phyloP scores from a whole-genome alignment of 2,113 vertebrate species.

The Zapus hudsonius region DNA sequence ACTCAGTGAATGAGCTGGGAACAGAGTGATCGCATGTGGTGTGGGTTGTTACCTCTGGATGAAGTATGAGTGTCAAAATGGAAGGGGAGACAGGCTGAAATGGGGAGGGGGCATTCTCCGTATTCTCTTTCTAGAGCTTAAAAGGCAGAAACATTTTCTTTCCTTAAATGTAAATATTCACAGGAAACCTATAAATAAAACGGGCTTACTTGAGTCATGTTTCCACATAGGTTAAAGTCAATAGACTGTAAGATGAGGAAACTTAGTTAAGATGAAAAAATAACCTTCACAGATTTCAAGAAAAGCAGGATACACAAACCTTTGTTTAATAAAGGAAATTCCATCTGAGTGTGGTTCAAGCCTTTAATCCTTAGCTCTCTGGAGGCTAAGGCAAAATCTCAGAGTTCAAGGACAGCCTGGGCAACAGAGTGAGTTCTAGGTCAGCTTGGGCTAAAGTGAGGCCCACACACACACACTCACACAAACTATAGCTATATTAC shows the following conservation, averaged over 20 bases:
- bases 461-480: too few relatives aligned
- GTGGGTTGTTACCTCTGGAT: background rate
- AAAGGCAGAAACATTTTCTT: conserved; percentile 40
- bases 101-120: background rate
- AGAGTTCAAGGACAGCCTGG: too few relatives aligned
- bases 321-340: conserved; percentile 42
- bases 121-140: conserved; percentile 7
- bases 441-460: too few relatives aligned
- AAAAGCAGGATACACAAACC: background rate
- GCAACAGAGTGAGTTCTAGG: too few relatives aligned
- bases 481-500: conserved; percentile 62
- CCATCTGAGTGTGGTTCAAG: too few relatives aligned
- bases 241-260: conserved; percentile 10
- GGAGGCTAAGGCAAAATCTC: too few relatives aligned
- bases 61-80: background rate
- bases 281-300: conserved; percentile 20
- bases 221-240: conserved; percentile 21
- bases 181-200: conserved; percentile 19
- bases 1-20: conserved; percentile 23
- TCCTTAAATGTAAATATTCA: conserved; percentile 37
- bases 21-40: background rate
- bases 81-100: conserved; percentile 20
- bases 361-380: too few relatives aligned
- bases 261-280: conserved; percentile 49
- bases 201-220: conserved; percentile 1